Conservation (phyloP, 2,888 invertebrate species). For the Agrotis segetum region DNA sequence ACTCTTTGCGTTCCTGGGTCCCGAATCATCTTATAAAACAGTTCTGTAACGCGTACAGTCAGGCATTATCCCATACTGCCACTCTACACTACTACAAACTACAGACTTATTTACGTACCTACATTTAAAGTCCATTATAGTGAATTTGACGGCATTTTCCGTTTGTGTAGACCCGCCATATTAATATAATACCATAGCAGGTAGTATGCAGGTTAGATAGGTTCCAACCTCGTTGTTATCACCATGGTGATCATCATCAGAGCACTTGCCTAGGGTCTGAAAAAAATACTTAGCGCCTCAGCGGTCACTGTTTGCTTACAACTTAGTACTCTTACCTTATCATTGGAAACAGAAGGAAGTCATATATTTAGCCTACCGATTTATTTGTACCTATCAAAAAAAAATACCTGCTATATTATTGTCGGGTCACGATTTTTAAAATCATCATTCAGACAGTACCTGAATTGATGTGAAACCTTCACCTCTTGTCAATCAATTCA, state of each 20-base stretch:
- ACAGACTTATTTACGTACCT: no score
- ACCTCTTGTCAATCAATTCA: slow-evolving; percentile 18
- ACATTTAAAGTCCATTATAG: no score
- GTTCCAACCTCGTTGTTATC: neutral
- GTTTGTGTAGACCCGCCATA: no score
- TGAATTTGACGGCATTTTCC: no score
- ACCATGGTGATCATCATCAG: neutral
- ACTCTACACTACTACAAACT: no score
- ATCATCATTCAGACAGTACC: slow-evolving; percentile 1
- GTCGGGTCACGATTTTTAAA: slow-evolving; percentile 6
- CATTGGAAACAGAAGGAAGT: neutral
- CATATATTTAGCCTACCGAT: neutral
- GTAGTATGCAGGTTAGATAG: neutral
- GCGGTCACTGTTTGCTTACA: neutral
- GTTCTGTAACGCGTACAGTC: no score
- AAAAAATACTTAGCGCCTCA: neutral
- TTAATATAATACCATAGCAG: neutral
- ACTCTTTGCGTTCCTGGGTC: no score
- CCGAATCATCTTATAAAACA: no score
- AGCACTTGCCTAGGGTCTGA: neutral
- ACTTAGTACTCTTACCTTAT: no score
- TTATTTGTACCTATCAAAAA: neutral
- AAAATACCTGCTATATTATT: neutral
- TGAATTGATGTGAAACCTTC: slow-evolving; percentile 8
- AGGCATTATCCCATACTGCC: no score